Percentiles rank a stretch among this genome's conserved stretches.
Evolutionary conservation across 2,113 vertebrate species (phyloP).

Genomic region (Cyprinodon brontotheroides): DNA sequence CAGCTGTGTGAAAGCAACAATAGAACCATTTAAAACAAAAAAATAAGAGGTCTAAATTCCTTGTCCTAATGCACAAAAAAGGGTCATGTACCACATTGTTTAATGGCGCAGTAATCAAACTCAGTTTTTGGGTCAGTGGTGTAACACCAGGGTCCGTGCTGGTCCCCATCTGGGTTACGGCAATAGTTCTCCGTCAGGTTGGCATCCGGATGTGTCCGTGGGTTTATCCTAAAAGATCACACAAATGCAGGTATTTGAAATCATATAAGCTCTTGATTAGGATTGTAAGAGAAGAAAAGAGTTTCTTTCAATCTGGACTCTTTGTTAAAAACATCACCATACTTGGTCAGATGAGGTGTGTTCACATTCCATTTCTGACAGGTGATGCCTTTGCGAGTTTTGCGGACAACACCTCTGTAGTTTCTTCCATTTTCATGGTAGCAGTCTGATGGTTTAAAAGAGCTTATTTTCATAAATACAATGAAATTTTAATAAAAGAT

Average conservation of each 20-base stretch:
- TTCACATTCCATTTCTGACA: conserved; percentile 91
- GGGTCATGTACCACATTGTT: conserved; percentile 83
- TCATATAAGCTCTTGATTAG: not conserved
- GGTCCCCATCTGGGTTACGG: conserved; percentile 91
- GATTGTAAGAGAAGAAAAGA: not conserved
- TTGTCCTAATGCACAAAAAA: not conserved
- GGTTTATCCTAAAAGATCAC: conserved; percentile 83
- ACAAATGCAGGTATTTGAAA: not conserved
- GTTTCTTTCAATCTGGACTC: no score
- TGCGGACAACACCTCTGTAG: conserved; percentile 86
- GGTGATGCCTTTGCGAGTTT: conserved; percentile 92
- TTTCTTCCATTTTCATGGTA: conserved; percentile 86
- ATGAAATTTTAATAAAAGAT: not conserved
- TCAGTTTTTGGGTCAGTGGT: conserved; percentile 89
- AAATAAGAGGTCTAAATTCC: conserved; percentile 9
- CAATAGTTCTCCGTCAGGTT: conserved; percentile 91
- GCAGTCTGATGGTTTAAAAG: conserved; percentile 81
- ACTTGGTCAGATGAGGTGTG: conserved; percentile 86
- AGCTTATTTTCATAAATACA: not conserved
- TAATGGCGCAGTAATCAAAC: conserved; percentile 96
- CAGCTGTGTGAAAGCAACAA: conserved; percentile 72
- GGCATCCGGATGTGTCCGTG: conserved; percentile 79
- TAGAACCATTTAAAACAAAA: conserved; percentile 23
- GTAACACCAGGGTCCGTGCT: conserved; percentile 96
- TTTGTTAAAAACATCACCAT: conserved; percentile 21